Conservation (phyloP, 2,797 vertebrate species). For the Dallia pectoralis region DNA sequence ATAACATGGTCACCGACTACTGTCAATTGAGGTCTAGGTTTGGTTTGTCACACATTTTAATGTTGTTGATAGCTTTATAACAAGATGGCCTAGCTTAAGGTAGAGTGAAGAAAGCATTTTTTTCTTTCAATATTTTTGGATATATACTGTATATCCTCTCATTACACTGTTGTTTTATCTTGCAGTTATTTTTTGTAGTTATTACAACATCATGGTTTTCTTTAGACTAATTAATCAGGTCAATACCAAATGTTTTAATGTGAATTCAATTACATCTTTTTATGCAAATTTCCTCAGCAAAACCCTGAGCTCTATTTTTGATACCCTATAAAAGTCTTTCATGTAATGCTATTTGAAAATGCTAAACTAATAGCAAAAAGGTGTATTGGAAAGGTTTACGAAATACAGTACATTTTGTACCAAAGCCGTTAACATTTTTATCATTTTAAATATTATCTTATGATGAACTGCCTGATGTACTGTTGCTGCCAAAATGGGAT, state of each 20-base stretch:
- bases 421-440: not conserved
- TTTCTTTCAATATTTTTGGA: not conserved
- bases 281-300: constrained; percentile 24
- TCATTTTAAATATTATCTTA: not conserved
- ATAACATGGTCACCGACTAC: constrained; percentile 1
- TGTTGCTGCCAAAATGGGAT: constrained; percentile 27
- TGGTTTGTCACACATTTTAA: constrained; percentile 8
- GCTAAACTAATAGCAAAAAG: constrained; percentile 3
- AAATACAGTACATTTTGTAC: constrained; percentile 22
- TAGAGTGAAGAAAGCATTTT: constrained; percentile 6
- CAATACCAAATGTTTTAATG: constrained; percentile 30
- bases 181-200: constrained; percentile 13
- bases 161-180: constrained; percentile 7
- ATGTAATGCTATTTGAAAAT: constrained; percentile 24
- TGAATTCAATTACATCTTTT: constrained; percentile 34
- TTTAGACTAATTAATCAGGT: constrained; percentile 21
- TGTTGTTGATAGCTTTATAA: constrained; percentile 37
- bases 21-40: constrained; percentile 25
- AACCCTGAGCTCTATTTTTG: constrained; percentile 19
- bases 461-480: constrained; percentile 4
- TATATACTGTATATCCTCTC: constrained; percentile 21
- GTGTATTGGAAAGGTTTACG: constrained; percentile 10
- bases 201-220: constrained; percentile 1
- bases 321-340: not conserved
- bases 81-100: constrained; percentile 23